Conservation (phyloP, 2,113 vertebrate genomes). For the Cichladusa arquata region DNA sequence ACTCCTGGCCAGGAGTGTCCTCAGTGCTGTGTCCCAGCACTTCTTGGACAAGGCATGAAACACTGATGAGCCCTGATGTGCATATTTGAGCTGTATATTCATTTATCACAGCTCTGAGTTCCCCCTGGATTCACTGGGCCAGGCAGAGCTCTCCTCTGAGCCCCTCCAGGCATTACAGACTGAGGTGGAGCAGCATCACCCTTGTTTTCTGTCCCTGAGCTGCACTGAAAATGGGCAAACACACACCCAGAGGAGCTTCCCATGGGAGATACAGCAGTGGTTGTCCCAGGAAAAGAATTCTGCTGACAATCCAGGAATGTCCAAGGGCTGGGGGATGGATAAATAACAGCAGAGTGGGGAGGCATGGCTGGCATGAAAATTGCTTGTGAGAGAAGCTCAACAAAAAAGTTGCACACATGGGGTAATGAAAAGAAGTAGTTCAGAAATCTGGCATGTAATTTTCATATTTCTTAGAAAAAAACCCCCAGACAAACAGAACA, state of each 20-base stretch:
- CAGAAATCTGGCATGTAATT: not conserved
- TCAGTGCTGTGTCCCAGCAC: not conserved
- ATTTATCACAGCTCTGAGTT: not conserved
- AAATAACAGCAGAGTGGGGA: not conserved
- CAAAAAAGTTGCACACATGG: accelerated
- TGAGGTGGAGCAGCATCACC: not conserved
- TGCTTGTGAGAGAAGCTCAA: not conserved
- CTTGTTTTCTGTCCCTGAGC: not conserved
- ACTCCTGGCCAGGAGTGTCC: not conserved
- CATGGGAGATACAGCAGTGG: not conserved
- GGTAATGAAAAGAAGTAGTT: not conserved
- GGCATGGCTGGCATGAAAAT: not conserved
- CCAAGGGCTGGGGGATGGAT: not conserved
- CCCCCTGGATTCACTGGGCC: not conserved
- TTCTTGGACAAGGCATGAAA: not conserved
- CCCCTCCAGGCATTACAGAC: not conserved
- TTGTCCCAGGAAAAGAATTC: not conserved
- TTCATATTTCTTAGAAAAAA: not conserved
- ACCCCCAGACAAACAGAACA: not conserved
- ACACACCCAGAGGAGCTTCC: not conserved
- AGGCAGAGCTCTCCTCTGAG: not conserved
- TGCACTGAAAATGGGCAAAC: not conserved
- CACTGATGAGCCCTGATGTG: not conserved
- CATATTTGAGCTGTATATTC: not conserved
- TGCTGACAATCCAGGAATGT: not conserved